phyloP scores from a whole-genome alignment of 1,140 invertebrate species.

The Hestina assimilis region DNA sequence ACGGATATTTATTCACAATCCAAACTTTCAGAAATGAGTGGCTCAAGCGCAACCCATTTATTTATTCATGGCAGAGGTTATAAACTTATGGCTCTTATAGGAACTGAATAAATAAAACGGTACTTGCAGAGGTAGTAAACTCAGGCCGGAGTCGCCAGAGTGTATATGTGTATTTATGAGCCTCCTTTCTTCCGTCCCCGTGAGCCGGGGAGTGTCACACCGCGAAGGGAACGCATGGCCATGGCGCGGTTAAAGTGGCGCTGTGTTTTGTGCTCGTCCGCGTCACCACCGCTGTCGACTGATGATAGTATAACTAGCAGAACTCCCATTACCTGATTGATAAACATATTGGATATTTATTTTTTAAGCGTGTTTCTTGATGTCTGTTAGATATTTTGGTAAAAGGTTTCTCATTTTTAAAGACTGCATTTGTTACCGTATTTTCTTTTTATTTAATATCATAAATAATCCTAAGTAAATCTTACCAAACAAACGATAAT shows the following conservation, averaged over 20 bases:
- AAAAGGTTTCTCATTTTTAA: too few relatives aligned
- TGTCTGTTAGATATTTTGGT: too few relatives aligned
- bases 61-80: too few relatives aligned
- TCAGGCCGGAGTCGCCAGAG: conserved; percentile 25
- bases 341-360: too few relatives aligned
- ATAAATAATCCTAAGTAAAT: conserved; percentile 16
- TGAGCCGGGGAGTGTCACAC: conserved; percentile 62
- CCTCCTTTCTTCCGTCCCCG: conserved; percentile 68
- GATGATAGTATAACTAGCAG: conserved; percentile 89
- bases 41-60: too few relatives aligned
- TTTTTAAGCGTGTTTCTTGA: too few relatives aligned
- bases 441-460: too few relatives aligned
- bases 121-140: conserved; percentile 42
- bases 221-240: conserved; percentile 88
- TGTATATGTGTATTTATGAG: conserved; percentile 39
- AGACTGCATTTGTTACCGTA: background rate
- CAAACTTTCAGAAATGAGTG: too few relatives aligned
- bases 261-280: conserved; percentile 83
- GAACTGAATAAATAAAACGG: conserved; percentile 1
- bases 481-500: conserved; percentile 91
- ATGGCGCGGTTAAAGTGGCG: conserved; percentile 91
- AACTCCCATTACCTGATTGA: conserved; percentile 84
- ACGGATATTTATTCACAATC: too few relatives aligned
- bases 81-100: background rate
- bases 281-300: conserved; percentile 81